Percentiles rank a stretch among this genome's conserved stretches.
Conservation (phyloP, 2,797 vertebrate species). For the Poeciliopsis infans region DNA sequence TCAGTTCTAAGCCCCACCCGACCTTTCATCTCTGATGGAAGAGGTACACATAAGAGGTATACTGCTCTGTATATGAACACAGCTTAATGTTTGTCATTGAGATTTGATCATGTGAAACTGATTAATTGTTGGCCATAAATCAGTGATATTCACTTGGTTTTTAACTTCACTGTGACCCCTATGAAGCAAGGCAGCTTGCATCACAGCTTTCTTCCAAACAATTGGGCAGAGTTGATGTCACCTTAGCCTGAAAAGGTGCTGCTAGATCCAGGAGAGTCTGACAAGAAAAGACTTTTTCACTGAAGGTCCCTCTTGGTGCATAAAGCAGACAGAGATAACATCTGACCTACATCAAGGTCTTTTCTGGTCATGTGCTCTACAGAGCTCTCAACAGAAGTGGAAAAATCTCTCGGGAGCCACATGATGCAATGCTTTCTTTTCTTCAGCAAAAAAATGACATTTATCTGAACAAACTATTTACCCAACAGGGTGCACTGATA, state of each 20-base stretch:
- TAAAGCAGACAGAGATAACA: slow-evolving; percentile 62
- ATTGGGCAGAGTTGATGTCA: slow-evolving; percentile 60
- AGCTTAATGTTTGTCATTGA: not conserved
- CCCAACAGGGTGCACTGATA: not conserved
- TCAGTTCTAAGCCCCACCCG: not conserved
- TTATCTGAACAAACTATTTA: not conserved
- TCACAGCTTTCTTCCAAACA: slow-evolving; percentile 64
- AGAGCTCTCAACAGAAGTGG: slow-evolving; percentile 35
- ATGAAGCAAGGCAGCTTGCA: slow-evolving; percentile 18
- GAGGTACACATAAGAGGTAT: not conserved
- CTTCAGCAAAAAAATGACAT: slow-evolving; percentile 4
- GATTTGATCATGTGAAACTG: not conserved
- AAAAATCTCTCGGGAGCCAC: slow-evolving; percentile 34
- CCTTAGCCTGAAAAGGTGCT: slow-evolving; percentile 62
- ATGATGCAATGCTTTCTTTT: slow-evolving; percentile 5
- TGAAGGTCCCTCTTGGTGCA: slow-evolving; percentile 59
- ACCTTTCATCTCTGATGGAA: not conserved
- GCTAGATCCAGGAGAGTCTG: slow-evolving; percentile 28
- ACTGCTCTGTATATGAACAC: not conserved
- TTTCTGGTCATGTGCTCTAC: slow-evolving; percentile 57
- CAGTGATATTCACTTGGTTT: not conserved
- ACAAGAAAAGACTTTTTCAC: slow-evolving; percentile 67
- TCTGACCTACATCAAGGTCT: slow-evolving; percentile 64
- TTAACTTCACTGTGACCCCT: slow-evolving; percentile 24
- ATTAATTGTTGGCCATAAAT: not conserved